These are phyloP conservation scores for Phallusia fumigata DNA, from an alignment of 23 tunicate species.

Conservation along the genomic window DNA sequence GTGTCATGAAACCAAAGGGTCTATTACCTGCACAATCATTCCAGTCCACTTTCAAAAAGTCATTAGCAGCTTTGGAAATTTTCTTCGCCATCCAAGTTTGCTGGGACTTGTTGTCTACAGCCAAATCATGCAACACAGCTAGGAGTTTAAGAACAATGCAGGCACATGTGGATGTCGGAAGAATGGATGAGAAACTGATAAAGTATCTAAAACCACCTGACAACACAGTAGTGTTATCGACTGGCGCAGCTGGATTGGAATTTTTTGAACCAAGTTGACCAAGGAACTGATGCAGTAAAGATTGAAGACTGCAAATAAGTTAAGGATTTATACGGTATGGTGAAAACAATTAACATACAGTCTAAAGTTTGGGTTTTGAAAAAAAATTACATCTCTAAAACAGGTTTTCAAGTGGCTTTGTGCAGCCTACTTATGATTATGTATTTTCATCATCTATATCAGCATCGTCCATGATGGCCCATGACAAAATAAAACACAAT, in stretches of 20 bases:
- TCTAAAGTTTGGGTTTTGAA: too few relatives aligned
- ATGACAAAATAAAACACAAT: too few relatives aligned
- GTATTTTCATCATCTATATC: too few relatives aligned
- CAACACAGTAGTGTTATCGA: conserved; percentile 9
- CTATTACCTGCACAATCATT: conserved; percentile 14
- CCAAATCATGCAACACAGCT: conserved; percentile 19
- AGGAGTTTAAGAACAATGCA: conserved; percentile 40
- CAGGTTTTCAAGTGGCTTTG: too few relatives aligned
- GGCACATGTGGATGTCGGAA: conserved; percentile 22
- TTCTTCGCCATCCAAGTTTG: conserved; percentile 50
- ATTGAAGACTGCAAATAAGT: background rate
- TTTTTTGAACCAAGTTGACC: background rate
- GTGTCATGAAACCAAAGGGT: too few relatives aligned
- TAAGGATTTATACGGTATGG: too few relatives aligned
- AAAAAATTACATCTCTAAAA: too few relatives aligned
- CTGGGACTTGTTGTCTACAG: conserved; percentile 32
- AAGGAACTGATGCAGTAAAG: background rate
- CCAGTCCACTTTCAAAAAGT: conserved; percentile 41
- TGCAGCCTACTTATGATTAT: too few relatives aligned
- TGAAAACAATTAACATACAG: too few relatives aligned
- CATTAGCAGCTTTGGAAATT: conserved; percentile 10
- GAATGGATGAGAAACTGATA: conserved; percentile 18
- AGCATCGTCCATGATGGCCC: too few relatives aligned
- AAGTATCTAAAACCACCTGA: conserved; percentile 42
- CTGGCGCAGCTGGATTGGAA: background rate